Evolutionary conservation across 2,888 invertebrate genomes (phyloP).

Genomic region (Hydraecia micacea): DNA sequence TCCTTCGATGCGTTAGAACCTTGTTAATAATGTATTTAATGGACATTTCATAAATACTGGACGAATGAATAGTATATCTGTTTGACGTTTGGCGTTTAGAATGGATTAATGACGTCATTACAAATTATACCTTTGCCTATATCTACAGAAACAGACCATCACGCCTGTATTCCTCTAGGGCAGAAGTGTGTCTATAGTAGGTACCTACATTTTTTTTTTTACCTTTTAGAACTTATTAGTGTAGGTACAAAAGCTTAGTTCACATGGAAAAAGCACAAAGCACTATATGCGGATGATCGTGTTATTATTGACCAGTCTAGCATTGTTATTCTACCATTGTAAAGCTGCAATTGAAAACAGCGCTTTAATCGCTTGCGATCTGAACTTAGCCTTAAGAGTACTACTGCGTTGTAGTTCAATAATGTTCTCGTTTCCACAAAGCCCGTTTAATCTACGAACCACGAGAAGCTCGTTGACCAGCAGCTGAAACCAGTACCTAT

Average conservation of each 20-base stretch:
- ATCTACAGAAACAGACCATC: not conserved
- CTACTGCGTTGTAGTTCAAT: slow-evolving; percentile 26
- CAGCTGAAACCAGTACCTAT: slow-evolving; percentile 47
- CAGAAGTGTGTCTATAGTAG: not conserved
- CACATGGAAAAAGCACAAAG: not conserved
- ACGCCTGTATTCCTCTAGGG: not conserved
- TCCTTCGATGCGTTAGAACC: slow-evolving; percentile 24
- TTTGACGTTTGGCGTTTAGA: not conserved
- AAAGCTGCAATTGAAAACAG: slow-evolving; percentile 18
- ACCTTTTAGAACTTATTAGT: not conserved
- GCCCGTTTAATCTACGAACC: slow-evolving; percentile 47
- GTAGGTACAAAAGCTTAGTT: not conserved
- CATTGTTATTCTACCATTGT: slow-evolving; percentile 8
- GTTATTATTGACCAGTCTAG: not conserved
- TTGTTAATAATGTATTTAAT: slow-evolving; percentile 10
- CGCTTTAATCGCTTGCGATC: slow-evolving; percentile 8
- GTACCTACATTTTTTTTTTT: not conserved
- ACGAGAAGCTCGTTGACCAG: slow-evolving; percentile 29
- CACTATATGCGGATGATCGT: not conserved
- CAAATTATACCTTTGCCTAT: not conserved
- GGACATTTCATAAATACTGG: slow-evolving; percentile 9
- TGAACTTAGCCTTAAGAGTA: slow-evolving; percentile 12
- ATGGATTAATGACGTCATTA: slow-evolving; percentile 1
- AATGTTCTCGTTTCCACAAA: slow-evolving; percentile 43
- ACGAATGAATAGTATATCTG: not conserved